Base-by-base conservation (phyloP, 2,888 invertebrate genomes). In the Lottia gigantea region DNA sequence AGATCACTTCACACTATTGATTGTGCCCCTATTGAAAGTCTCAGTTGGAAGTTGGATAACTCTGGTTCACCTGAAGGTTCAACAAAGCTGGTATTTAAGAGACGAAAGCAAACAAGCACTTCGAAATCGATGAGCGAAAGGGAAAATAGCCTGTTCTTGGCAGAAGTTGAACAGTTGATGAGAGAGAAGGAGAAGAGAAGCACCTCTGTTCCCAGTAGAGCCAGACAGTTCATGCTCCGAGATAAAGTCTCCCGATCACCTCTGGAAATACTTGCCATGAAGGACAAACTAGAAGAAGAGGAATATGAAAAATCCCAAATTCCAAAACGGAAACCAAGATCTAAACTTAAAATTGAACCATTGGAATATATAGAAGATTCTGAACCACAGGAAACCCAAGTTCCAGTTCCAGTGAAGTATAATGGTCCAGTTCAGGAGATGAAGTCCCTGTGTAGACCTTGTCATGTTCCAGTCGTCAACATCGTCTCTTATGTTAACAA, bases 161-260 rank as follows among this genome's bases (percentile, higher is more conserved):
- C 55, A 23, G 55, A 23, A 14, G 55, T 55, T 55, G 55, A 55
- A 23, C 19, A 55, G 14, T 55, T 55, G 14, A 55, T 55, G 55
- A 55, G 23, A 19, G 19, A 19, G 11, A 23, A 55, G 14, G 55
- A 23, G 23, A 19, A 19, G 55, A 12, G 55, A 8, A 23, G 19
- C 11, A 23, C 19, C 19, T 23, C 19, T 11, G 23, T 23, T 23
- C 55, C 55, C 14, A 55, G 55, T 55, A 19, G 23, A 55, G 55
- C 23, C 19, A 55, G 71, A 16, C 80, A 75, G 31, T 79, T 82
- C 76, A 78, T 76, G 55, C 72, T 82, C 14, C 68, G 84, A 55
- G 80, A 83, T 62, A 84, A 84, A 71, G 78, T 80, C 15, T 82
- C 84, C 11, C 68, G 84, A 23, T 84, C 84, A 23, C 84, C 84